Conservation (phyloP, 1,140 invertebrate genomes). For the Carcinoscorpius rotundicauda region DNA sequence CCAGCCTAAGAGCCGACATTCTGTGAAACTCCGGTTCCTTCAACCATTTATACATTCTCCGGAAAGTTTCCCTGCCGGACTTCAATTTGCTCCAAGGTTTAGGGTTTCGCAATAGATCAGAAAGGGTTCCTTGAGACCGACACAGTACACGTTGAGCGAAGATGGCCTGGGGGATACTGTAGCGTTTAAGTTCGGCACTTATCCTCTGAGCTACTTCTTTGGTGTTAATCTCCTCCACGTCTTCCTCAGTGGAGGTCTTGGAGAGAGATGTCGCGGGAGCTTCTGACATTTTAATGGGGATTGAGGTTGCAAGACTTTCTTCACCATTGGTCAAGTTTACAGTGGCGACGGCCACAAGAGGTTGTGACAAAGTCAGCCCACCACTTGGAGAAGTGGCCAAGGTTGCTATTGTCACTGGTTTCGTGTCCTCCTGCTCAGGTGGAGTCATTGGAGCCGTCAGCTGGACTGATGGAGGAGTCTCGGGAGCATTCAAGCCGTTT, state of each 20-base stretch:
- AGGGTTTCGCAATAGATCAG: slow-evolving; percentile 90
- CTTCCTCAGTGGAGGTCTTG: slow-evolving; percentile 29
- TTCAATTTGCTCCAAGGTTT: slow-evolving; percentile 99
- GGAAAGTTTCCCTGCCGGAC: slow-evolving; percentile 97
- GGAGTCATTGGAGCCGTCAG: slow-evolving; percentile 30
- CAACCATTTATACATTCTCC: slow-evolving; percentile 99
- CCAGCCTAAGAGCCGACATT: slow-evolving; percentile 94
- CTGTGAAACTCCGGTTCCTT: slow-evolving; percentile 98
- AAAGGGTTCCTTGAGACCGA: slow-evolving; percentile 93
- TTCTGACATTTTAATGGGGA: slow-evolving; percentile 10
- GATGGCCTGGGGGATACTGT: slow-evolving; percentile 98
- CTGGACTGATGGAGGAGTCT: slow-evolving; percentile 41
- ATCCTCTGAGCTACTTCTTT: slow-evolving; percentile 97
- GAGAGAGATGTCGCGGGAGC: slow-evolving; percentile 18
- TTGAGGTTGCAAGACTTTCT: slow-evolving; percentile 3
- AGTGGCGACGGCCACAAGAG: slow-evolving; percentile 4
- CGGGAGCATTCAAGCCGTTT: slow-evolving; percentile 35
- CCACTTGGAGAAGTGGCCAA: slow-evolving; percentile 2
- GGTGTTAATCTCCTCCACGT: slow-evolving; percentile 97
- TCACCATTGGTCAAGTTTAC: neutral
- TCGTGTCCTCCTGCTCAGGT: slow-evolving; percentile 23
- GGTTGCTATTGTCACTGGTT: slow-evolving; percentile 11
- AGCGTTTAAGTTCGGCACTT: slow-evolving; percentile 94
- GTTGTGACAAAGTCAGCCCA: neutral
- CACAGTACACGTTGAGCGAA: slow-evolving; percentile 97